phyloP scores from a whole-genome alignment of 1,140 invertebrate species.

The Zaprionus lachaisei region DNA sequence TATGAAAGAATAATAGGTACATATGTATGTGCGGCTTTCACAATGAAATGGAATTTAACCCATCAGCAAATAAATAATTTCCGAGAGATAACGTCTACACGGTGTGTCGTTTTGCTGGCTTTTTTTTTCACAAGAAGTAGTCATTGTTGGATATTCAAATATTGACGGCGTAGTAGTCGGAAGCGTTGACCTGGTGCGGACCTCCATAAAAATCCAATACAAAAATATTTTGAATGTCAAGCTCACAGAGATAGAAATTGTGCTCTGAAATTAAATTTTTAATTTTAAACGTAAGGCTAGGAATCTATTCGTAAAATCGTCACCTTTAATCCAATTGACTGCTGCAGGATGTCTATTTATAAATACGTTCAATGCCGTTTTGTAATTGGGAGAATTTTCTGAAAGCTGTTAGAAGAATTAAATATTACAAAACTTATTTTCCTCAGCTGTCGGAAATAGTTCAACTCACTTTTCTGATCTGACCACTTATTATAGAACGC shows the following conservation, averaged over 20 bases:
- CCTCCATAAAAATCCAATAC: constrained; percentile 92
- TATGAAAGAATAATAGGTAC: not conserved
- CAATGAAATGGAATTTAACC: not conserved
- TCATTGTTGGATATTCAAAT: constrained; percentile 27
- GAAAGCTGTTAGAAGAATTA: constrained; percentile 85
- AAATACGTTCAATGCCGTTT: constrained; percentile 87
- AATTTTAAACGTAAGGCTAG: not conserved
- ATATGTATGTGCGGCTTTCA: not conserved
- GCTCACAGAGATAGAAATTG: constrained; percentile 90
- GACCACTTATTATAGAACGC: constrained; percentile 89
- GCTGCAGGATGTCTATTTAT: constrained; percentile 90
- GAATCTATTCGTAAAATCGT: constrained; percentile 48
- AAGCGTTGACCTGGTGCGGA: constrained; percentile 87
- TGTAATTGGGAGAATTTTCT: constrained; percentile 86
- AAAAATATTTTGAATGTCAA: constrained; percentile 89
- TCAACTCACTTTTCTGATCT: constrained; percentile 87
- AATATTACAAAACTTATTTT: not conserved
- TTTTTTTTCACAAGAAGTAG: not conserved
- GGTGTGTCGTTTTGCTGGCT: not conserved
- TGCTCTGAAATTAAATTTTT: constrained; percentile 86
- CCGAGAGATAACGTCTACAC: not conserved
- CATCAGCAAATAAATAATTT: not conserved
- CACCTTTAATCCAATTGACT: constrained; percentile 86
- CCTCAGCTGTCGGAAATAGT: not conserved
- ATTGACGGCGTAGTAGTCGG: constrained; percentile 86